phyloP scores from a whole-genome alignment of 2,113 vertebrate species.

The Poecilia latipinna region DNA sequence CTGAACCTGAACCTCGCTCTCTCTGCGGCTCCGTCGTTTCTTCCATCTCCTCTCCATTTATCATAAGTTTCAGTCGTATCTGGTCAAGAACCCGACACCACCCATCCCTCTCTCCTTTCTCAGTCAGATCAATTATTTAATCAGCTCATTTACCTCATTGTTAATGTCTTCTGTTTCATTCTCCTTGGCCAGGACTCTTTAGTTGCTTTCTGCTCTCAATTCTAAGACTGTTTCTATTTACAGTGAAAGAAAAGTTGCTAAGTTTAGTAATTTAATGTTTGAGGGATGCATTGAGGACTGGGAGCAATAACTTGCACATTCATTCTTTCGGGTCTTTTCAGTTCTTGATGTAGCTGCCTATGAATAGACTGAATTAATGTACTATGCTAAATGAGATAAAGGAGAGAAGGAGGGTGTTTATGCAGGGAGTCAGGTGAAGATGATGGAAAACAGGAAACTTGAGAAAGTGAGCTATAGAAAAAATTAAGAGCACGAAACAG shows the following conservation, averaged over 20 bases:
- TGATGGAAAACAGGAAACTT: not conserved
- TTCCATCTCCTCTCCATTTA: conserved; percentile 25
- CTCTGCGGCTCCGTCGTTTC: conserved; percentile 5
- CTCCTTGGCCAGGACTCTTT: not conserved
- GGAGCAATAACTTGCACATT: no score
- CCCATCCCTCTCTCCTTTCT: conserved; percentile 67
- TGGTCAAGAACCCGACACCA: conserved; percentile 57
- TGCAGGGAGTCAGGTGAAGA: not conserved
- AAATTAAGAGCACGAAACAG: no score
- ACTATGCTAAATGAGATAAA: not conserved
- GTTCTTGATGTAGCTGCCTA: conserved; percentile 24
- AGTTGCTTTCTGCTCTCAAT: not conserved
- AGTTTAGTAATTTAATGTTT: not conserved
- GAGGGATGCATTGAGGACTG: no score
- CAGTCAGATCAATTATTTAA: conserved; percentile 79
- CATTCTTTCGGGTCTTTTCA: not conserved
- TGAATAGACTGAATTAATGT: not conserved
- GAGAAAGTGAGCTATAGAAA: not conserved
- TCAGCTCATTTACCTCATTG: conserved; percentile 29
- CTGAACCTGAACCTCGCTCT: conserved; percentile 12
- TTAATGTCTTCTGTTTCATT: conserved; percentile 28
- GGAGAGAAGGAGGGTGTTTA: not conserved
- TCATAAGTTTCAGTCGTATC: not conserved
- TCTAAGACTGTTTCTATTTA: not conserved
- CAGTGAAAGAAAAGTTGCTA: not conserved